Conservation (phyloP, 2,113 vertebrate species). For the Psilopogon haemacephalus region DNA sequence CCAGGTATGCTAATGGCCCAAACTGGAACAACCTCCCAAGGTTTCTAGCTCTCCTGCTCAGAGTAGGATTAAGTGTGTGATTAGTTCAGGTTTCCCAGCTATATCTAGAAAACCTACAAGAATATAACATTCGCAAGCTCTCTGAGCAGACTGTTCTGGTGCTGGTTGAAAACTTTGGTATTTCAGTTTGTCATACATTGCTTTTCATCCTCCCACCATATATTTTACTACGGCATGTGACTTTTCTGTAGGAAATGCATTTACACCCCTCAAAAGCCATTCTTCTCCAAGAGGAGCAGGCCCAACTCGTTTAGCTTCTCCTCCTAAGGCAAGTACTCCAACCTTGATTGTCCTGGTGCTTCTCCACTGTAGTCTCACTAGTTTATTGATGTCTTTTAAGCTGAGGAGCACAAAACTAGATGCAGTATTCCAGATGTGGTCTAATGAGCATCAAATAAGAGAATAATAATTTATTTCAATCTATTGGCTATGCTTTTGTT, state of each 20-base stretch:
- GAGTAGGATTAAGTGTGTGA: neutral
- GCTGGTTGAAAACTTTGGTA: neutral
- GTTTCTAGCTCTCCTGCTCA: neutral
- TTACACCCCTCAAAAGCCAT: neutral
- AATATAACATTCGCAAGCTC: neutral
- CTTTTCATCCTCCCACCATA: fast-evolving
- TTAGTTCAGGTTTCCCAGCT: neutral
- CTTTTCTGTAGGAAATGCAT: neutral
- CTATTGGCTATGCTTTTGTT: neutral
- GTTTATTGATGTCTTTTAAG: neutral
- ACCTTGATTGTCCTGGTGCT: neutral
- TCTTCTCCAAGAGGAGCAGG: neutral
- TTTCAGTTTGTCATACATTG: neutral
- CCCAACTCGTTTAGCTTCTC: neutral
- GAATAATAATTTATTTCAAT: neutral
- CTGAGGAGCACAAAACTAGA: neutral
- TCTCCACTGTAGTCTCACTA: neutral
- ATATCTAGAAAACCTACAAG: neutral
- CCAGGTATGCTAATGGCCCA: too few relatives aligned
- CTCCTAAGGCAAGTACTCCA: neutral
- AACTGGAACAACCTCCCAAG: neutral
- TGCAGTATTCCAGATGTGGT: neutral
- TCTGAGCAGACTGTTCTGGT: neutral
- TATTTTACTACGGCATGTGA: neutral
- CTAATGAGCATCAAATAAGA: neutral